Percentiles rank a stretch among this genome's conserved stretches.
Evolutionary conservation across 1,140 invertebrate genomes (phyloP).

Genomic region (Tetramorium simillimum): DNA sequence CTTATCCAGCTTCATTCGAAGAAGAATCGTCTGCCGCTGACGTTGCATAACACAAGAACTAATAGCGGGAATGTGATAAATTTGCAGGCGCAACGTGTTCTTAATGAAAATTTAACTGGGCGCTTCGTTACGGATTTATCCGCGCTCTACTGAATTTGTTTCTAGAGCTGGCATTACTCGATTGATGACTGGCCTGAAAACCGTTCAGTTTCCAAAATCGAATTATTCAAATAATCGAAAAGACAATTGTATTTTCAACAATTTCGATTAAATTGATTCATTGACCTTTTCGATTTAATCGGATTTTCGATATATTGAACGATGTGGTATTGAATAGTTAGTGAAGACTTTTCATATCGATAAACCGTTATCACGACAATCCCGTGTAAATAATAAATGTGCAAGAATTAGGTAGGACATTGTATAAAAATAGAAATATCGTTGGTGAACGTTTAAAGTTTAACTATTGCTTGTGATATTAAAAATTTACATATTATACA

Average conservation of each 20-base stretch:
- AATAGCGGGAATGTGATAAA: conserved; percentile 15
- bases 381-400: conserved; percentile 17
- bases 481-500: not conserved
- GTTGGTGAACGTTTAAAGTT: not conserved
- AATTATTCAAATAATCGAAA: conserved; percentile 55
- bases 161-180: not conserved
- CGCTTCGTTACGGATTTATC: conserved; percentile 14
- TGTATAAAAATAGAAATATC: conserved; percentile 18
- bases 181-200: conserved; percentile 3
- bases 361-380: conserved; percentile 39
- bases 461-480: not conserved
- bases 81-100: not conserved
- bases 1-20: not conserved
- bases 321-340: conserved; percentile 23
- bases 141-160: not conserved
- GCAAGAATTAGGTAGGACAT: not conserved
- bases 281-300: conserved; percentile 51
- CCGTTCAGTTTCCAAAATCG: conserved; percentile 31
- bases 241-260: conserved; percentile 40
- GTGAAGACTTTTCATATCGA: conserved; percentile 6
- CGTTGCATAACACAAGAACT: not conserved
- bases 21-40: not conserved
- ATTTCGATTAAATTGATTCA: conserved; percentile 58
- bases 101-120: conserved; percentile 33
- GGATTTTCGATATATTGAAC: conserved; percentile 44